Evolutionary conservation across 2,888 invertebrate species (phyloP).

Genomic region (Drosophila antonietae): DNA sequence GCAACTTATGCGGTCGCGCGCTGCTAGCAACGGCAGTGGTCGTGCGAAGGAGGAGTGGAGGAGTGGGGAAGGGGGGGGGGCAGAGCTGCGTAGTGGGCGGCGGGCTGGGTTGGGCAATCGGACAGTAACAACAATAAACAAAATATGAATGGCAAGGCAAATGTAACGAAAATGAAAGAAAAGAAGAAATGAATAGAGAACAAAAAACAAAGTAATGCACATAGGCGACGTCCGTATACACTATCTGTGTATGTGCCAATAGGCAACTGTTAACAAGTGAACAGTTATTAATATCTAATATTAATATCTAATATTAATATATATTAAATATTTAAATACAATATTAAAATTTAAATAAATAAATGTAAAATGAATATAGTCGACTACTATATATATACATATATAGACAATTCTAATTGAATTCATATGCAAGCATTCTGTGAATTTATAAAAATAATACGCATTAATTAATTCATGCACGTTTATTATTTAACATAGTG

Average conservation of each 20-base stretch:
- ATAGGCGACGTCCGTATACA: slow-evolving; percentile 1
- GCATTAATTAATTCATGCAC: slow-evolving; percentile 10
- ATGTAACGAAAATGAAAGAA: slow-evolving; percentile 67
- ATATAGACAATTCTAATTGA: background rate
- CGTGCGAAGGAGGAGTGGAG: background rate
- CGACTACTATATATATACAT: slow-evolving; percentile 14
- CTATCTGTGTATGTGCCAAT: too few species aligned
- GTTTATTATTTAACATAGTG: slow-evolving; percentile 20
- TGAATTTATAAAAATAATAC: background rate
- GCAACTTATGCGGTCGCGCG: slow-evolving; percentile 44
- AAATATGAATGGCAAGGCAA: slow-evolving; percentile 76
- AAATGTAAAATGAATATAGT: background rate
- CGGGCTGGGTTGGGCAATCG: slow-evolving; percentile 4
- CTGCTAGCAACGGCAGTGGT: background rate
- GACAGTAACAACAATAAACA: slow-evolving; percentile 64
- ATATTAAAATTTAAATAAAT: too few species aligned
- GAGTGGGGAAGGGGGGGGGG: too few species aligned
- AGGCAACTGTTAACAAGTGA: too few species aligned
- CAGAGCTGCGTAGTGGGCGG: background rate
- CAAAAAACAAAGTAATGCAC: background rate
- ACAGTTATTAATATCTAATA: too few species aligned
- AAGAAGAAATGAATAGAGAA: slow-evolving; percentile 33
- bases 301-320: too few species aligned
- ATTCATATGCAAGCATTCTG: too few species aligned
- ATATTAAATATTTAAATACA: too few species aligned